These are phyloP conservation scores for Albula glossodonta DNA, from an alignment of 2,113 vertebrate species.

Conservation along the genomic window DNA sequence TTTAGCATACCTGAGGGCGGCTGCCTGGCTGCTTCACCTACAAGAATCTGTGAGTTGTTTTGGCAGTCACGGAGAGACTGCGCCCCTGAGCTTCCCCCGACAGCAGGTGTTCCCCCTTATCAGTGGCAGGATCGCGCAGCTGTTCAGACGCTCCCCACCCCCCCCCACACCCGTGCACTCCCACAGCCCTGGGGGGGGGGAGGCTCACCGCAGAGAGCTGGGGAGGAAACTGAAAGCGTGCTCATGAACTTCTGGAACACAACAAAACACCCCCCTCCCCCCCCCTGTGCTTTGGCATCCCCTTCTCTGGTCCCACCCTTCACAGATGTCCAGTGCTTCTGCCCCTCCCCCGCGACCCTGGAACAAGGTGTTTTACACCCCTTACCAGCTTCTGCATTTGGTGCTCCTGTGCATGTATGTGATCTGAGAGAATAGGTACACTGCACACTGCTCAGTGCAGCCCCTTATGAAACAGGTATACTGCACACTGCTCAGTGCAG, in stretches of 20 bases:
- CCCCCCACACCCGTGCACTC: not conserved
- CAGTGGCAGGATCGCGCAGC: not conserved
- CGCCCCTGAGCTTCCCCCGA: not conserved
- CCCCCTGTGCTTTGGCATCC: not conserved
- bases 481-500: too few relatives aligned
- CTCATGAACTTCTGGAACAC: not conserved
- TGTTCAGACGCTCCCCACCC: not conserved
- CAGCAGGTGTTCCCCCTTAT: constrained; percentile 5
- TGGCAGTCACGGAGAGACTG: not conserved
- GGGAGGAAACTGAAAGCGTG: not conserved
- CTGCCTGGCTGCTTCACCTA: too few relatives aligned
- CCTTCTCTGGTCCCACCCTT: not conserved
- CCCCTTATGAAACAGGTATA: too few relatives aligned
- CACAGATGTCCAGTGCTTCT: too few relatives aligned
- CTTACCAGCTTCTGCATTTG: too few relatives aligned
- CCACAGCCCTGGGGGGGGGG: not conserved
- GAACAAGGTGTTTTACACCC: too few relatives aligned
- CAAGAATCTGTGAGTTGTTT: not conserved
- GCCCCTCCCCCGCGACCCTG: not conserved
- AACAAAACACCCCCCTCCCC: not conserved
- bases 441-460: too few relatives aligned
- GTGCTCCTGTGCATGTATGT: too few relatives aligned
- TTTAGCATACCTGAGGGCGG: too few relatives aligned
- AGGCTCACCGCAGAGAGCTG: not conserved
- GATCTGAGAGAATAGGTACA: too few relatives aligned